Evolutionary conservation across 2,797 vertebrate species (phyloP), one percentile per base, ranked within the genome.

Genomic region (Myiotriccus ornatus): DNA sequence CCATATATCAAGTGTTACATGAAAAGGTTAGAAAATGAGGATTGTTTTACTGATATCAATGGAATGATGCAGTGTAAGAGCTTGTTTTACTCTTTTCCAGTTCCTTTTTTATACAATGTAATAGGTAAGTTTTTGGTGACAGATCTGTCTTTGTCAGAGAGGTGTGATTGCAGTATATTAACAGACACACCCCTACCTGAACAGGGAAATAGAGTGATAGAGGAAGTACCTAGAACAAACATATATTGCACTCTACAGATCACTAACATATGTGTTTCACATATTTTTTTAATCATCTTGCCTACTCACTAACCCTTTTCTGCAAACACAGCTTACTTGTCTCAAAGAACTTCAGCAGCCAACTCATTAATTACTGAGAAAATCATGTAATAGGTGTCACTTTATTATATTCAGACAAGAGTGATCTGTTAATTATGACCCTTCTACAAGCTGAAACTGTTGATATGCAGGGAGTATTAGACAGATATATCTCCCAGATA

Each of bases 1-100:
- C 10, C 12, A 5, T n/a, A 3, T 9, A 28, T 22, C 8, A 28
- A 49, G 11, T 4, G 2, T 13, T 50, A n/a, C 0, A 1, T 53
- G 70, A 23, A 78, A 87, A 76, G 4, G 7, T 41, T 60, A 57
- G 56, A 70, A 87, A 79, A 52, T 1, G 4, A 67, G 12, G 28
- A 27, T 27, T 52, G 37, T 11, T 17, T 34, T 55, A 6, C 9
- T 37, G 32, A 1, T 60, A 32, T 22, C 32, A 32, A 12, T 0
- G 5, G 59, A 55, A 73, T 44, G n/a, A 17, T 37, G 14, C 35
- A 14, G 11, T 3, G 2, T 23, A 69, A 71, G 71, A 84, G 19
- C 5, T 78, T 21, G 19, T 0, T 75, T 53, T 84, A 32, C 1
- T 50, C 15, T 83, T 84, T 88, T 18, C 37, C 20, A 13, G 9